Conservation (phyloP, 2,113 vertebrate species). For the Elanoides forficatus region DNA sequence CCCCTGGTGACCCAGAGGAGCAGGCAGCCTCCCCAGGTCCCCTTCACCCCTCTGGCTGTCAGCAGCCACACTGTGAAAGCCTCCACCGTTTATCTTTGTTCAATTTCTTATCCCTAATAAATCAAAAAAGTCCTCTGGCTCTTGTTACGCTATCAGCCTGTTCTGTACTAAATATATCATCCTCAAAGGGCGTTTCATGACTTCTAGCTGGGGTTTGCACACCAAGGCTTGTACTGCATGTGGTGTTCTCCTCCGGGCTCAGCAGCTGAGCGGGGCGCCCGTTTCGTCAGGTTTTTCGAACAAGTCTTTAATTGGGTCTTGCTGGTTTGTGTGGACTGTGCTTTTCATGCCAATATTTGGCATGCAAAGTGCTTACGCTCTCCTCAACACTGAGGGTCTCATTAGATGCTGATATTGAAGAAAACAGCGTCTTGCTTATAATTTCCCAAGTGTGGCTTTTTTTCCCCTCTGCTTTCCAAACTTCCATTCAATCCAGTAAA, state of each 20-base stretch:
- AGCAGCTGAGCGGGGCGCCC: rapidly evolving
- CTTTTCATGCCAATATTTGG: background rate
- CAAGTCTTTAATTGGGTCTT: background rate
- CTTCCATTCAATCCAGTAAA: background rate
- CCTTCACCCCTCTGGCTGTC: background rate
- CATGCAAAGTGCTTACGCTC: background rate
- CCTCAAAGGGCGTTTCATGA: background rate
- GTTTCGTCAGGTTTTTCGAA: background rate
- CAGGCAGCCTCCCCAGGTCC: background rate
- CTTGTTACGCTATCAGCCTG: background rate
- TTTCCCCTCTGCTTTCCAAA: background rate
- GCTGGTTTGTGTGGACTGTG: background rate
- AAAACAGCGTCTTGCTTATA: background rate
- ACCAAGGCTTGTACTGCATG: rapidly evolving
- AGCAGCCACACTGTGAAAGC: background rate
- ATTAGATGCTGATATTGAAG: background rate
- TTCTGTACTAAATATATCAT: background rate
- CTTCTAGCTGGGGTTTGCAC: background rate
- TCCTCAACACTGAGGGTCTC: background rate
- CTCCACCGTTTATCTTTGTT: background rate
- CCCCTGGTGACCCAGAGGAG: background rate
- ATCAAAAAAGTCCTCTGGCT: background rate
- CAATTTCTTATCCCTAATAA: background rate
- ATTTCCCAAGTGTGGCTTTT: background rate
- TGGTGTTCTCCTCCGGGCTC: background rate